Percentiles rank a stretch among this genome's conserved stretches.
These are phyloP conservation scores for Irena cyanogastra DNA, from an alignment of 2,113 vertebrate genomes.

Conservation along the genomic window DNA sequence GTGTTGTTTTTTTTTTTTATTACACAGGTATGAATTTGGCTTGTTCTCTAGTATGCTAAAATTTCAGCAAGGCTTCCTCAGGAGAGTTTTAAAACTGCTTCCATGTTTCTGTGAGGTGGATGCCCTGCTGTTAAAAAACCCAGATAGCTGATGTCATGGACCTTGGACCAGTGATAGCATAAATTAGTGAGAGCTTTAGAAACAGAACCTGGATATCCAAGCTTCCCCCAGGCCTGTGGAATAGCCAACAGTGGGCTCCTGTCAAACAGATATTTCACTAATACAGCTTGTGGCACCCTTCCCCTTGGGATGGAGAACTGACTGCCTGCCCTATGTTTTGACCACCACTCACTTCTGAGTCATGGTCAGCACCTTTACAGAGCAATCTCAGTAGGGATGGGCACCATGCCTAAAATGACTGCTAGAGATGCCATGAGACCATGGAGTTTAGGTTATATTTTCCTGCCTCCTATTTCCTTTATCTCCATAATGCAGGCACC, in stretches of 20 bases:
- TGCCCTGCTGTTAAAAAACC: not conserved
- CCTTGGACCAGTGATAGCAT: not conserved
- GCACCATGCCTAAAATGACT: not conserved
- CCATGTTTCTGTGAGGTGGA: not conserved
- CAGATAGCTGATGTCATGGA: not conserved
- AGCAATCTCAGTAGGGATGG: not conserved
- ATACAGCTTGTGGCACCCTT: not conserved
- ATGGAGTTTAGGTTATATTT: not conserved
- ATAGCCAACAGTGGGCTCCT: not conserved
- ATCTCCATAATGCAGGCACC: not conserved
- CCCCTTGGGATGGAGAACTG: not conserved
- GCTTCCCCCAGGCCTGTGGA: not conserved
- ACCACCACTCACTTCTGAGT: not conserved
- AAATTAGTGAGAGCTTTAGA: not conserved
- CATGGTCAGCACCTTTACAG: not conserved
- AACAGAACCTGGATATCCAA: not conserved
- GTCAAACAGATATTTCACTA: not conserved
- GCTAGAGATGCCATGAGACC: not conserved
- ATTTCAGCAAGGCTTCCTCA: not conserved
- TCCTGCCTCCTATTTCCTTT: not conserved
- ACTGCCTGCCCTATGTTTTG: not conserved
- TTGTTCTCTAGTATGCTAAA: not conserved
- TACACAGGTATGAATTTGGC: not conserved
- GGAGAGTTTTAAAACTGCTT: not conserved
- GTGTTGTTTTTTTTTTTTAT: not conserved